These are phyloP conservation scores for Aradophagus sp. DNA, from an alignment of 1,140 invertebrate species.

Conservation along the genomic window DNA sequence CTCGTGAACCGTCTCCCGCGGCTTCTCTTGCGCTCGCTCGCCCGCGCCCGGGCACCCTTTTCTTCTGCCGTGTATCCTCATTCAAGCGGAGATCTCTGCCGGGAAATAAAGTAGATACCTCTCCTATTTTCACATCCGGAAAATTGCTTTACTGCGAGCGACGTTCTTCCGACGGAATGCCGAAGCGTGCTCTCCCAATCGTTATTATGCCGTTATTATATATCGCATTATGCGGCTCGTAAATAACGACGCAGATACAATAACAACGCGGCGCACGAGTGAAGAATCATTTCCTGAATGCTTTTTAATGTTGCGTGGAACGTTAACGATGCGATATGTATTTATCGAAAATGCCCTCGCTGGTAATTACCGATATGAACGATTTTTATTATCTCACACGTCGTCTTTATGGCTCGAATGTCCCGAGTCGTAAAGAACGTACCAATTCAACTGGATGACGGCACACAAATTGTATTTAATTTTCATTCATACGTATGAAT, in stretches of 20 bases:
- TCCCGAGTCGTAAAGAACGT: constrained; percentile 7
- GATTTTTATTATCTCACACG: constrained; percentile 44
- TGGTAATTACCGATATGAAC: constrained; percentile 46
- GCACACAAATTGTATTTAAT: too few species aligned
- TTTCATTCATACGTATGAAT: too few species aligned
- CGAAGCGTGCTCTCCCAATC: constrained; percentile 57
- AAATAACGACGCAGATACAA: constrained; percentile 56
- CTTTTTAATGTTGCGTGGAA: constrained; percentile 56
- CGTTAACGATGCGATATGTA: constrained; percentile 45
- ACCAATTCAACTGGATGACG: constrained; percentile 9
- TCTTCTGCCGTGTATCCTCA: constrained; percentile 70
- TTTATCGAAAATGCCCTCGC: constrained; percentile 46
- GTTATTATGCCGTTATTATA: constrained; percentile 60
- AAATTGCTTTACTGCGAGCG: constrained; percentile 70
- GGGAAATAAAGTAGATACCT: constrained; percentile 74
- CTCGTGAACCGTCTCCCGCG: too few species aligned
- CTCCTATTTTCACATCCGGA: constrained; percentile 73
- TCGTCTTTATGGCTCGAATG: constrained; percentile 34
- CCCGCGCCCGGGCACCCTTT: constrained; percentile 54
- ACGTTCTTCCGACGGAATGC: constrained; percentile 59
- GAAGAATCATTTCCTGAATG: constrained; percentile 54
- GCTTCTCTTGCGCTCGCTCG: constrained; percentile 32
- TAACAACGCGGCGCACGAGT: constrained; percentile 52
- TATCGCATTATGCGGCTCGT: constrained; percentile 57
- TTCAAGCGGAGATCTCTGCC: constrained; percentile 69